Evolutionary conservation across 2,113 vertebrate species (phyloP), one percentile per base, ranked within the genome.

Genomic region (Ramphastos sulfuratus): DNA sequence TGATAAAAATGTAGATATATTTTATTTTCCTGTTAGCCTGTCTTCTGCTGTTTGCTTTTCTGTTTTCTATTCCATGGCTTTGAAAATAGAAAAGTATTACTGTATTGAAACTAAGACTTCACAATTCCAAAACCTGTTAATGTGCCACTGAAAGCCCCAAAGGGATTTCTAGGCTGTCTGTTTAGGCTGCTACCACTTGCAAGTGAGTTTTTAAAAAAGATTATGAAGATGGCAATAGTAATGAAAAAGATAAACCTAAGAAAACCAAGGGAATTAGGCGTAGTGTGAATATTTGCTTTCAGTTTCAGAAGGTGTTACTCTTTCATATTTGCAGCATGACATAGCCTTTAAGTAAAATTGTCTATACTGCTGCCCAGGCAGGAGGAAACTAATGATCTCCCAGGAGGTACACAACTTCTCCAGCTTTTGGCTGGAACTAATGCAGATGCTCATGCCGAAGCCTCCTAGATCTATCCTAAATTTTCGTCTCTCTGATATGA

Each of bases 401-500:
- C 3, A 11, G 25, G 9, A 56, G 48, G 14, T 6, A 10, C 9
- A 72, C 5, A 14, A 3, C 13, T 50, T 54, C 44, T 72, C 42
- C 14, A 69, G 2, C 33, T 80, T 65, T 77, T n/a, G 76, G 4
- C 6, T 16, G 55, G 44, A 79, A 13, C 3, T 18, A 30, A 64
- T 6, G 16, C 4, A 33, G 28, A 17, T 23, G n/a, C 24, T 55
- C 12, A 0, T n/a, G 15, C 13, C 2, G 1, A 64, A 76, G 12
- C 7, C 11, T 46, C 31, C 12, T 21, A 33, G 5, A 10, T 48
- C 27, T 24, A 20, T 33, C 18, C n/a, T 21, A 31, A 15, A 44
- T 44, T 44, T 44, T 46, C 37, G 4, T n/a, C 2, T 50, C 12
- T 31, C 28, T 46, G 37, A 56, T 35, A 67, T 0, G 14, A 82